Evolutionary conservation across 2,113 vertebrate species (phyloP).

Genomic region (Menura novaehollandiae): DNA sequence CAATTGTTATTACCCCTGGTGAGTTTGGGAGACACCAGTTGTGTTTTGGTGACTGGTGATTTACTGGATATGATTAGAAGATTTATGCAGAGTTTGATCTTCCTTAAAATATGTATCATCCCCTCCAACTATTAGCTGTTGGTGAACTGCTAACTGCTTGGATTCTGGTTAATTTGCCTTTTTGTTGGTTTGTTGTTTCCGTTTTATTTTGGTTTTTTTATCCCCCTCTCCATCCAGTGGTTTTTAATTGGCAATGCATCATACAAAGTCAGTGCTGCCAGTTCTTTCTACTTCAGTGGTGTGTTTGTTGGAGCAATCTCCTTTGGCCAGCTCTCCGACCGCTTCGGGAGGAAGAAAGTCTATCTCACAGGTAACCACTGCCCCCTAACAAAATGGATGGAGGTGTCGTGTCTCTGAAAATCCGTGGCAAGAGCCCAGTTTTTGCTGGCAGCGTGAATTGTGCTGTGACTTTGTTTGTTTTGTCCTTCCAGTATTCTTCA

Average conservation of each 20-base stretch:
- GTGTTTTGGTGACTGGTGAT: neutral
- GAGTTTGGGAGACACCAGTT: neutral
- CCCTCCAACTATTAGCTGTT: neutral
- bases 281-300: constrained; percentile 80
- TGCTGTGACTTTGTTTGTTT: neutral
- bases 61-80: neutral
- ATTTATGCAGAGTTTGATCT: neutral
- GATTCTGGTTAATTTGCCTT: neutral
- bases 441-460: neutral
- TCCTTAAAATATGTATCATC: neutral
- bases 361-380: constrained; percentile 75
- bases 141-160: neutral
- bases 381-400: neutral
- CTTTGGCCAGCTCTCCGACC: constrained; percentile 81
- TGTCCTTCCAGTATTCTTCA: neutral
- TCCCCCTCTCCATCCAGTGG: constrained; percentile 63
- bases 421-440: neutral
- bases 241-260: constrained; percentile 74
- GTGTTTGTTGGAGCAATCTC: constrained; percentile 79
- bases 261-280: constrained; percentile 77
- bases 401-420: neutral
- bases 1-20: neutral
- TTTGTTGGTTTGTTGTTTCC: neutral
- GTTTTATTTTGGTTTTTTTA: neutral
- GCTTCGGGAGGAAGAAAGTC: constrained; percentile 76